Conservation (phyloP, 2,888 invertebrate genomes). For the Tetragonisca angustula region DNA sequence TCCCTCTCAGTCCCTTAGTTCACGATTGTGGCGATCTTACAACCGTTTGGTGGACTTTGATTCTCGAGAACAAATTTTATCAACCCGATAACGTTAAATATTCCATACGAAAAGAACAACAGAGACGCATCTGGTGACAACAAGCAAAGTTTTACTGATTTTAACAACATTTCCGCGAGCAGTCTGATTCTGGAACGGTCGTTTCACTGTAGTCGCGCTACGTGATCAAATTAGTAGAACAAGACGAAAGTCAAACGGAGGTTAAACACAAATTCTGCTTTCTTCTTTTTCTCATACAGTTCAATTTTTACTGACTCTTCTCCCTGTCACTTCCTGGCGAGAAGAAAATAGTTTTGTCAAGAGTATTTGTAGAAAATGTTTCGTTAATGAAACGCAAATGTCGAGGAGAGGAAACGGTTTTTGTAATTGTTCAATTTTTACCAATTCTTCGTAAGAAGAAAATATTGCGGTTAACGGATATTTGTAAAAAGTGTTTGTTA, state of each 20-base stretch:
- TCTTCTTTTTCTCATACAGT: no score
- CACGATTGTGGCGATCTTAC: neutral
- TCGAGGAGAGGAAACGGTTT: no score
- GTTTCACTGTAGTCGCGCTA: neutral
- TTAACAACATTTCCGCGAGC: neutral
- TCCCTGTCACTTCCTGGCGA: no score
- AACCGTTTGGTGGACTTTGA: slow-evolving; percentile 24
- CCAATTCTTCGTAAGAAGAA: no score
- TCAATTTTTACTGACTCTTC: no score
- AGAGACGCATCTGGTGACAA: neutral
- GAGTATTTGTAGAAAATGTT: no score
- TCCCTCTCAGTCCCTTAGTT: slow-evolving; percentile 29
- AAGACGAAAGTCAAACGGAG: neutral
- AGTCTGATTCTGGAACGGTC: neutral
- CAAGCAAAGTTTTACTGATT: neutral
- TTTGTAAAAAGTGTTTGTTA: no score
- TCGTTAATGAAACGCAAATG: no score
- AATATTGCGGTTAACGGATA: no score
- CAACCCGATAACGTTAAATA: slow-evolving; percentile 5
- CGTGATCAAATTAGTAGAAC: neutral
- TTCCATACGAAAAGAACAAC: neutral
- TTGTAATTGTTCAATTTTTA: no score
- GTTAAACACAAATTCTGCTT: neutral
- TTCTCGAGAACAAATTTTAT: neutral
- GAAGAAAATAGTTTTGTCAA: no score